These are phyloP conservation scores for Meriones unguiculatus DNA, from an alignment of 2,113 vertebrate species.

Conservation along the genomic window DNA sequence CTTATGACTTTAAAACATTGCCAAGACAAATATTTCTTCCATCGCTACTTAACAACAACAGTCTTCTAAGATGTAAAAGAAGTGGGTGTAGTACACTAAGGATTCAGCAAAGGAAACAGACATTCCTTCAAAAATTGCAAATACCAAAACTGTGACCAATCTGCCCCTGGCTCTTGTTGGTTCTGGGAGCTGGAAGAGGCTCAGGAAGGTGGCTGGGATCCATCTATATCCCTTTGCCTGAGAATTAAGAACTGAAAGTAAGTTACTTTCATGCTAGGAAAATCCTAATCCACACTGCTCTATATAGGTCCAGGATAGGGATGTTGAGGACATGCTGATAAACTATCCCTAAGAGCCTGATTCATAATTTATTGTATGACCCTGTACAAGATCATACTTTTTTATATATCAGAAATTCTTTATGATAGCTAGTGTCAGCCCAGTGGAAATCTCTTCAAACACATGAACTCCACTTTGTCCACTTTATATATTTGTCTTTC, in stretches of 20 bases:
- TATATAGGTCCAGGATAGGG: not conserved
- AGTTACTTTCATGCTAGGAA: slow-evolving; percentile 61
- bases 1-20: not conserved
- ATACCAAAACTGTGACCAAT: not conserved
- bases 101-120: slow-evolving; percentile 45
- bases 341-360: slow-evolving; percentile 45
- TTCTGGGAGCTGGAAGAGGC: not conserved
- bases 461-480: slow-evolving; percentile 11
- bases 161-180: not conserved
- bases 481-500: slow-evolving; percentile 39
- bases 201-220: not conserved
- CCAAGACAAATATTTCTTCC: slow-evolving; percentile 36
- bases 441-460: slow-evolving; percentile 30
- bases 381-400: slow-evolving; percentile 42
- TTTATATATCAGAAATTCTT: slow-evolving; percentile 51
- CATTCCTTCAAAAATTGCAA: not conserved
- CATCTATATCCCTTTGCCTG: not conserved
- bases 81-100: slow-evolving; percentile 1
- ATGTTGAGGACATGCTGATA: slow-evolving; percentile 13
- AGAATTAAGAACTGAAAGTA: not conserved
- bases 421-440: not conserved
- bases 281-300: slow-evolving; percentile 42
- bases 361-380: slow-evolving; percentile 62
- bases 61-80: slow-evolving; percentile 46
- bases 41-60: not conserved